Evolutionary conservation across 2,113 vertebrate species (phyloP), one percentile per base, ranked within the genome.

Genomic region (Tetrao urogallus): DNA sequence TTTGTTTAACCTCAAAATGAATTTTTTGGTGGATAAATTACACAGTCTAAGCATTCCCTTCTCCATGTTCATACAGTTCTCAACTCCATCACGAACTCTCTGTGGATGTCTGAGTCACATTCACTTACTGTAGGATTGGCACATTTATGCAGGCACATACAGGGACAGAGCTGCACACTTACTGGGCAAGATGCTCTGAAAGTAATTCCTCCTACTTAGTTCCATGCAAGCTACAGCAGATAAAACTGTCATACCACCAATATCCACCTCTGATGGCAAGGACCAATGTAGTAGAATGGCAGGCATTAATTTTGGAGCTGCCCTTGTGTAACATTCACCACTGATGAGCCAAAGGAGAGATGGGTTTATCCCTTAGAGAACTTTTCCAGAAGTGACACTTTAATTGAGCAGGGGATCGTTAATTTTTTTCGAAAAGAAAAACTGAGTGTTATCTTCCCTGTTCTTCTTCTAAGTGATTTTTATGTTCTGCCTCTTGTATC

Each of bases 401-500:
- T 74, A 43, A 16, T 1, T 64, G 11, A 5, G 6, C 11, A 63
- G 10, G 7, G 13, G 32, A 61, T 57, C 1, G 32, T 82, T 48
- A 3, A 60, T 34, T 22, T 13, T 32, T 30, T 28, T 34, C 34
- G 27, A 45, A 10, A 76, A 6, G 38, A 72, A 88, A 74, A 71
- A 47, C 18, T 81, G 38, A 16, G 3, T 52, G 8, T 82, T 88
- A 2, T 63, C 48, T 82, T 82, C 56, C 30, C 10, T 40, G 18
- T 71, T 93, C 30, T 18, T 87, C 38, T 18, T 85, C 38, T 43
- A 43, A 71, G 32, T 9, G 56, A 71, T 93, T 71, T 80, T 80
- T 10, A 2, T 76, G 42, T 52, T 70, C 69, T 91, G 79, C 77
- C 88, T 91, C 83, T 77, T 91, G 38, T 69, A 86, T 91, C 79